phyloP scores from a whole-genome alignment of 1,140 invertebrate genomes.

The Macrocentrus cingulum region DNA sequence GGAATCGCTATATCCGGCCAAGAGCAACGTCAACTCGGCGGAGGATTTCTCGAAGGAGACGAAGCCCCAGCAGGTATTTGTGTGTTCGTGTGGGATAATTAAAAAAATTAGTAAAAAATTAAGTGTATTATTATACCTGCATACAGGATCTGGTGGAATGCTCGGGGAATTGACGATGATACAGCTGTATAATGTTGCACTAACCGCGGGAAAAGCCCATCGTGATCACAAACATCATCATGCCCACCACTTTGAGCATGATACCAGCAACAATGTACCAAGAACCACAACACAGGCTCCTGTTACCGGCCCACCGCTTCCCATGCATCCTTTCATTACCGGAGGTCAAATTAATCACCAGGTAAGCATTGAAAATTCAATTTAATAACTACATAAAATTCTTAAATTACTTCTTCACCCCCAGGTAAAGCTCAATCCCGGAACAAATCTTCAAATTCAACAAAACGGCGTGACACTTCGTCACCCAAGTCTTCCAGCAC shows the following conservation, averaged over 20 bases:
- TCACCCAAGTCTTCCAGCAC: constrained; percentile 42
- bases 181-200: constrained; percentile 74
- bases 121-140: no score
- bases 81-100: no score
- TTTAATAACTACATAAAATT: not conserved
- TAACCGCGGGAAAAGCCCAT: constrained; percentile 80
- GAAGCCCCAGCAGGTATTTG: constrained; percentile 59
- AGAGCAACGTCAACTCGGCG: constrained; percentile 65
- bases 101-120: no score
- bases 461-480: constrained; percentile 49
- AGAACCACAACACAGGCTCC: constrained; percentile 60
- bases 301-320: constrained; percentile 61
- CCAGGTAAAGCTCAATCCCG: constrained; percentile 53
- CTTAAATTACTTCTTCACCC: no score
- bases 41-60: constrained; percentile 62
- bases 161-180: constrained; percentile 78
- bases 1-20: constrained; percentile 74
- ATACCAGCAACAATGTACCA: constrained; percentile 62
- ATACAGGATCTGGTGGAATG: constrained; percentile 66
- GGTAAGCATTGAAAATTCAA: constrained; percentile 31
- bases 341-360: constrained; percentile 68
- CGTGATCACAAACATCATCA: constrained; percentile 83
- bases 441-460: constrained; percentile 46
- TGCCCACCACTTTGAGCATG: constrained; percentile 75
- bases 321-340: constrained; percentile 65